Conservation (phyloP, 2,113 vertebrate genomes). For the Chitala chitala region DNA sequence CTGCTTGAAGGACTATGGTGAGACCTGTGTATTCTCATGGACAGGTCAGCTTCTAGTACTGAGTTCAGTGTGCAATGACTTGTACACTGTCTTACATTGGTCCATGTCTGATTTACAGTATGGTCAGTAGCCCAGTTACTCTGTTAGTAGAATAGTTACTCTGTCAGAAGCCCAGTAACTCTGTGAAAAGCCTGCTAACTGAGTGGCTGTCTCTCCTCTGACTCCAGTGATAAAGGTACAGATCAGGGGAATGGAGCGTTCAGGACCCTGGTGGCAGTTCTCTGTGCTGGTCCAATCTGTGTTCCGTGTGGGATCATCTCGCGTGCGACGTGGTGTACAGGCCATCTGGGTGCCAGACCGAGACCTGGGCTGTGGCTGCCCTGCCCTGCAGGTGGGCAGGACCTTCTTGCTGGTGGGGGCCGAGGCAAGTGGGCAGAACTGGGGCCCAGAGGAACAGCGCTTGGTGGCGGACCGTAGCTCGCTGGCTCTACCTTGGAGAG, state of each 20-base stretch:
- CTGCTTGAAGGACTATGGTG: conserved; percentile 81
- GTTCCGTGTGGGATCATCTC: conserved; percentile 62
- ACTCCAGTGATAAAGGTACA: conserved; percentile 69
- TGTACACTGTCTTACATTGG: background rate
- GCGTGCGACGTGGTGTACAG: conserved; percentile 61
- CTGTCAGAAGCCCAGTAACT: too few relatives aligned
- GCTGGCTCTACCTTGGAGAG: conserved; percentile 78
- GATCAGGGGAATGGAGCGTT: conserved; percentile 66
- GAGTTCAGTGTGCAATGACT: too few relatives aligned
- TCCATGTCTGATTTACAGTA: background rate
- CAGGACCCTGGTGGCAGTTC: conserved; percentile 75
- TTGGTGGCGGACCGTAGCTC: conserved; percentile 74
- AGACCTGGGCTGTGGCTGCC: conserved; percentile 74
- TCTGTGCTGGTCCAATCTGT: conserved; percentile 66
- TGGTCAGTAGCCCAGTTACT: too few relatives aligned
- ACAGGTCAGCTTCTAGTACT: too few relatives aligned
- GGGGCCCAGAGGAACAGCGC: conserved; percentile 64
- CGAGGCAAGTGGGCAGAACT: conserved; percentile 54
- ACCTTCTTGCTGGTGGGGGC: conserved; percentile 67
- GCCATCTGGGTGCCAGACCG: conserved; percentile 76
- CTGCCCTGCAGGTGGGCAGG: conserved; percentile 63
- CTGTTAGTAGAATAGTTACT: too few relatives aligned
- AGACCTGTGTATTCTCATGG: conserved; percentile 17
- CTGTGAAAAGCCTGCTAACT: background rate
- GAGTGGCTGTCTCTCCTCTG: background rate